Conservation (phyloP, 2,113 vertebrate species). For the Chloroceryle aenea region DNA sequence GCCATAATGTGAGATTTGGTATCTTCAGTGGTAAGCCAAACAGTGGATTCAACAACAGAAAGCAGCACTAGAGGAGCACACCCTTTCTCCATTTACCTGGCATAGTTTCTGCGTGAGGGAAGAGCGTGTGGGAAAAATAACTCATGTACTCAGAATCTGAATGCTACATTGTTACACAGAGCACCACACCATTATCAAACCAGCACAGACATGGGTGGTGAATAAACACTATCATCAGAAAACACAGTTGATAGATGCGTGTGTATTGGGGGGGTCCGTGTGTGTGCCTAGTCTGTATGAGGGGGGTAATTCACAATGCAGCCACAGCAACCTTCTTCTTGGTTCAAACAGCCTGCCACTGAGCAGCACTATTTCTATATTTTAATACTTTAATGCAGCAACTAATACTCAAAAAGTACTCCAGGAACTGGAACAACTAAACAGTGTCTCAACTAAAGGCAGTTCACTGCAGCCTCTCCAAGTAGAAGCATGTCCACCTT, state of each 20-base stretch:
- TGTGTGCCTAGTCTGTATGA: neutral
- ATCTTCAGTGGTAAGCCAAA: neutral
- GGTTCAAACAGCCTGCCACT: slow-evolving; percentile 65
- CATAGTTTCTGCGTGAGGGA: neutral
- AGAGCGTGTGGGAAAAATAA: slow-evolving; percentile 40
- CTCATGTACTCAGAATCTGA: slow-evolving; percentile 66
- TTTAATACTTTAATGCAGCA: neutral
- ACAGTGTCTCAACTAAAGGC: slow-evolving; percentile 28
- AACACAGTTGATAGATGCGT: neutral
- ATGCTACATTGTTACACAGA: slow-evolving; percentile 72
- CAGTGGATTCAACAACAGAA: slow-evolving; percentile 48
- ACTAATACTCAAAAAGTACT: neutral
- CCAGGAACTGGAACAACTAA: neutral
- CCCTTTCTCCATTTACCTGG: slow-evolving; percentile 38
- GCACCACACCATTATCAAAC: slow-evolving; percentile 57
- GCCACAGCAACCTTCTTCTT: slow-evolving; percentile 57
- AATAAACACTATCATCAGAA: slow-evolving; percentile 75
- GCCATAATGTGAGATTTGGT: neutral
- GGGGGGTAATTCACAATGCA: slow-evolving; percentile 60
- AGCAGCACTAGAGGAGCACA: slow-evolving; percentile 45
- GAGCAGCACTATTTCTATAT: neutral
- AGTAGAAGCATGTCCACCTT: neutral
- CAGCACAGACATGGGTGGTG: slow-evolving; percentile 41
- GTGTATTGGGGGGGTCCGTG: neutral
- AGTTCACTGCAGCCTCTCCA: neutral